Percentiles rank a stretch among this genome's conserved stretches.
Conservation (phyloP, 2,888 invertebrate species). For the Spilarctia lutea region DNA sequence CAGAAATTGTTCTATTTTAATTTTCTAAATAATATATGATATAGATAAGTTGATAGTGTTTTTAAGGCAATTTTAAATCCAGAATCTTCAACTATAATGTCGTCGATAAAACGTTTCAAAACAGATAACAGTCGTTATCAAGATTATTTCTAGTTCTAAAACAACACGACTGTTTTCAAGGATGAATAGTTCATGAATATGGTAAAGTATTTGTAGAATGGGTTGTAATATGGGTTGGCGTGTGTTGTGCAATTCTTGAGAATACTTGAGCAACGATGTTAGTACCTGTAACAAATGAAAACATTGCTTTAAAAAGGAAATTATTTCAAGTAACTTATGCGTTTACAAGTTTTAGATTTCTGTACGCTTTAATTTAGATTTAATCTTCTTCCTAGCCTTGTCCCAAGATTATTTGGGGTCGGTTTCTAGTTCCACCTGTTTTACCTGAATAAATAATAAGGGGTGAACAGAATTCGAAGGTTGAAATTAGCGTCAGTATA, state of each 20-base stretch:
- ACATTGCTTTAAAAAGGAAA: not conserved
- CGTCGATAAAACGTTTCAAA: constrained; percentile 16
- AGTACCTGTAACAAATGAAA: constrained; percentile 16
- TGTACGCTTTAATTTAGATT: not conserved
- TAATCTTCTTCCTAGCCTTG: no score
- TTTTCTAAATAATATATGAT: no score
- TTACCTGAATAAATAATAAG: no score
- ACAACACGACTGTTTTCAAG: not conserved
- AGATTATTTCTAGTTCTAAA: not conserved
- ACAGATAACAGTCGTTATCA: constrained; percentile 21
- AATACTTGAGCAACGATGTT: not conserved
- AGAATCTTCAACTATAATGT: constrained; percentile 3
- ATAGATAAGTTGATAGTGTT: no score
- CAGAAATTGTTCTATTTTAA: no score
- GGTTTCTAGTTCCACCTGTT: no score
- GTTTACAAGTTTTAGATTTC: not conserved
- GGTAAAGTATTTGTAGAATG: not conserved
- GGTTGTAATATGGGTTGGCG: no score
- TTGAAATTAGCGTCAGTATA: no score
- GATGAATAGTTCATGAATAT: not conserved
- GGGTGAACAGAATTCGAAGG: no score
- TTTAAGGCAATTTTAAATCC: no score
- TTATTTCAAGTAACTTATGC: not conserved
- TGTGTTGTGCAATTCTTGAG: not conserved
- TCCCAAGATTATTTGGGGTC: no score